phyloP scores from a whole-genome alignment of 2,888 invertebrate genomes.

The Dolichopus griseipennis region DNA sequence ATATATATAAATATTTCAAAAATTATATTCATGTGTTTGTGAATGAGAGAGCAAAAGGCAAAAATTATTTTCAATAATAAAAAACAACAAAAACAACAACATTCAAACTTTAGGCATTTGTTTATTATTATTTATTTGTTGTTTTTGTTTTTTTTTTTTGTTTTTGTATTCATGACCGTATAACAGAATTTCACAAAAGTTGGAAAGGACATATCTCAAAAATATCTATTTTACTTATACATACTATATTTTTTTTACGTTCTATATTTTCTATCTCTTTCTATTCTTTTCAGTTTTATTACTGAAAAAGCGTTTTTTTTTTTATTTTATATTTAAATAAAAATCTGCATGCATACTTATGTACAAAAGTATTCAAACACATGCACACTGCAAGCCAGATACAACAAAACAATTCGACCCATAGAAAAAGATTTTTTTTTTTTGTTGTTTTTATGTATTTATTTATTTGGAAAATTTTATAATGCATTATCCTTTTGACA shows the following conservation, averaged over 20 bases:
- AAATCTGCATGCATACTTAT: background rate
- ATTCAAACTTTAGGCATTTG: background rate
- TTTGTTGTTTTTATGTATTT: no score
- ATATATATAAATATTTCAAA: background rate
- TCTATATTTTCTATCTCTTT: background rate
- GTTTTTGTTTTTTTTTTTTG: no score
- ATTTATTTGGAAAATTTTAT: background rate
- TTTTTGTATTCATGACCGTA: no score
- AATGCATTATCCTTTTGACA: slow-evolving; percentile 3
- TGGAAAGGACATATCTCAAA: background rate
- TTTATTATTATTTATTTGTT: background rate
- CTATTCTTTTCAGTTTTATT: background rate
- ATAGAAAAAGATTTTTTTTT: background rate
- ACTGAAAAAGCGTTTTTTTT: background rate
- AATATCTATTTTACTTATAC: background rate
- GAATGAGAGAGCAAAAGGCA: background rate
- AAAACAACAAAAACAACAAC: no score
- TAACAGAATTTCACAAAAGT: background rate
- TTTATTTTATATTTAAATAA: background rate
- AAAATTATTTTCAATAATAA: background rate
- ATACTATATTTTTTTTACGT: background rate
- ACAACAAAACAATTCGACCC: background rate
- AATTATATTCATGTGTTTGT: background rate
- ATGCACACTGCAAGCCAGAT: background rate
- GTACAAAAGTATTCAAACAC: no score